Base-by-base conservation (phyloP, 2,888 invertebrate species). In the Drymonia ruficornis region DNA sequence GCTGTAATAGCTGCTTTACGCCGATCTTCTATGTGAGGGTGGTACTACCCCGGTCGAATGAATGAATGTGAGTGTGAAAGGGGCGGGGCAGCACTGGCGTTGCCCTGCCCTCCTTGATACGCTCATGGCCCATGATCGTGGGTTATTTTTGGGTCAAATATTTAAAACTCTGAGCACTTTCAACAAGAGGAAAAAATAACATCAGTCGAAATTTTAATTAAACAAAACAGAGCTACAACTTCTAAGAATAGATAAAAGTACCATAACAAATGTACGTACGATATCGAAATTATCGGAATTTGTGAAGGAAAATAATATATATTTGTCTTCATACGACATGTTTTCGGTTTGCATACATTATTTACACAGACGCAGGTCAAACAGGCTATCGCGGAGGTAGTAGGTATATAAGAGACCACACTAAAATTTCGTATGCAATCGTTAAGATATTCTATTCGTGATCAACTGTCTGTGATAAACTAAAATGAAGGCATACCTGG, bases 401-500 rank as follows among this genome's bases (percentile, higher is more conserved):
- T 50, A 53, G n/a, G 11, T 61, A 72, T 82, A 80, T 62, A 83
- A 74, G 73, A 65, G 56, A 53, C 55, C 19, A 42, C 52, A 43
- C 49, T 29, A 67, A 62, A 56, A 42, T n/a, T 52, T 48, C 43
- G 11, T 11, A 31, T 23, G 42, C 66, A 69, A 56, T 56, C 36
- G 38, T 56, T 49, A 56, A 45, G 28, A 19, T 56, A 49, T 38
- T 55, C 53, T 47, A 50, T 52, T 52, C 46, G 50, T 52, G 51
- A 53, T 56, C 56, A 53, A 55, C 56, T 16, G 40, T 52, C 56
- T 58, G 62, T 64, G 55, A 62, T 68, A 61, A 56, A 53, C 47
- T 19, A 81, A 56, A 50, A 84, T 84, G 83, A 83, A 72, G 72
- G 54, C 66, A 43, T 65, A 73, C 62, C 47, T 76, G 81, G 84